phyloP scores from a whole-genome alignment of 2,797 vertebrate species.

The Diplodus puntazzo region DNA sequence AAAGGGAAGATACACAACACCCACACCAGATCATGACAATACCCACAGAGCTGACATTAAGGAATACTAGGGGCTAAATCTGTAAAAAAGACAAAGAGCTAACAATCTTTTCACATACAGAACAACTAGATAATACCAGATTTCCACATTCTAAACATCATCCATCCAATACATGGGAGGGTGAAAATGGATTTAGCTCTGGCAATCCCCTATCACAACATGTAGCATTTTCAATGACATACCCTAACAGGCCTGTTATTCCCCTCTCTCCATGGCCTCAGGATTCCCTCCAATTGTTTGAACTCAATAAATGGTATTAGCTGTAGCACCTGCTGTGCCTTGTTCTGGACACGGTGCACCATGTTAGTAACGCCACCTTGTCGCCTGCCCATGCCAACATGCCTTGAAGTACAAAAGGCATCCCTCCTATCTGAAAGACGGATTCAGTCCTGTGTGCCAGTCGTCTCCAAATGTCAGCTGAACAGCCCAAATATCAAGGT shows the following conservation, averaged over 20 bases:
- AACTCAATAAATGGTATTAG: slow-evolving; percentile 75
- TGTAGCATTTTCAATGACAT: slow-evolving; percentile 52
- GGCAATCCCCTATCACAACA: slow-evolving; percentile 49
- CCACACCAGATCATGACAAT: not conserved
- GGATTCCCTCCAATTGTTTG: slow-evolving; percentile 63
- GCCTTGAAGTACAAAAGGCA: slow-evolving; percentile 75
- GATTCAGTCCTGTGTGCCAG: slow-evolving; percentile 70
- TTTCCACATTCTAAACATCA: slow-evolving; percentile 54
- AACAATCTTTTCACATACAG: slow-evolving; percentile 45
- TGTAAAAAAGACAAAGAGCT: slow-evolving; percentile 16
- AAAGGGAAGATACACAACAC: slow-evolving; percentile 12
- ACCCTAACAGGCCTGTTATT: slow-evolving; percentile 40
- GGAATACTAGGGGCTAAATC: slow-evolving; percentile 17
- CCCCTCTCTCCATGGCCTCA: slow-evolving; percentile 44
- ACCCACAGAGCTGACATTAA: not conserved
- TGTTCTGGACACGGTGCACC: slow-evolving; percentile 51
- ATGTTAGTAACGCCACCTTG: slow-evolving; percentile 64
- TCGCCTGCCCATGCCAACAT: slow-evolving; percentile 63
- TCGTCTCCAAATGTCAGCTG: slow-evolving; percentile 80
- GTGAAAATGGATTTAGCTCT: slow-evolving; percentile 48
- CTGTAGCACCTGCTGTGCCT: slow-evolving; percentile 65
- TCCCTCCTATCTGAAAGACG: slow-evolving; percentile 71
- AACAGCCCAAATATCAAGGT: slow-evolving; percentile 80
- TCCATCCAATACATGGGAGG: slow-evolving; percentile 30
- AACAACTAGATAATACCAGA: slow-evolving; percentile 39